phyloP scores from a whole-genome alignment of 2,888 invertebrate species.

The Rosalia funebris region DNA sequence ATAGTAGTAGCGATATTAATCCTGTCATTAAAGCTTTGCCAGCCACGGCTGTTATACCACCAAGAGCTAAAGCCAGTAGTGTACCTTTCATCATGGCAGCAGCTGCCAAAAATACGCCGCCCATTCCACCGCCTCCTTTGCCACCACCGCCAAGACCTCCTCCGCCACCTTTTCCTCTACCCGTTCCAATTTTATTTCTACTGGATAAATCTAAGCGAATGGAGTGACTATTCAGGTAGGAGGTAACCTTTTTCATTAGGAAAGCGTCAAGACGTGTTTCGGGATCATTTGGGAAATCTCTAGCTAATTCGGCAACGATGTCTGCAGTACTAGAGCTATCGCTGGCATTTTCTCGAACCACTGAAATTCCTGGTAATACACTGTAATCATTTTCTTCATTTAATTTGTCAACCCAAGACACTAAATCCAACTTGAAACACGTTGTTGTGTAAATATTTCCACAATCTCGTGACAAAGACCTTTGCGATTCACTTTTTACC shows the following conservation, averaged over 20 bases:
- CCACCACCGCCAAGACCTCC: conserved; percentile 61
- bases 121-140: conserved; percentile 60
- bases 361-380: conserved; percentile 78
- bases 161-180: conserved; percentile 51
- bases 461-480: conserved; percentile 66
- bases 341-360: conserved; percentile 73
- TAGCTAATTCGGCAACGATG: conserved; percentile 78
- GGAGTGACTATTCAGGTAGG: conserved; percentile 78
- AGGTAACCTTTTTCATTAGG: conserved; percentile 75
- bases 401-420: conserved; percentile 79
- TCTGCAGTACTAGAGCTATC: conserved; percentile 70
- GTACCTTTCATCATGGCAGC: conserved; percentile 75
- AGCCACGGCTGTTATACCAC: conserved; percentile 80
- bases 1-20: conserved; percentile 80
- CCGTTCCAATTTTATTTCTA: conserved; percentile 69
- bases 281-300: conserved; percentile 79
- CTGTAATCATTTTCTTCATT: conserved; percentile 76
- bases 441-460: conserved; percentile 73
- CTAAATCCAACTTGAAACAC: conserved; percentile 81
- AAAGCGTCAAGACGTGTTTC: conserved; percentile 81
- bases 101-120: conserved; percentile 62
- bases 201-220: conserved; percentile 76
- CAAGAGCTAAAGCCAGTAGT: conserved; percentile 73
- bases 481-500: conserved; percentile 56
- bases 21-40: conserved; percentile 87